phyloP scores from a whole-genome alignment of 1,140 invertebrate species.

The Drosophila busckii region DNA sequence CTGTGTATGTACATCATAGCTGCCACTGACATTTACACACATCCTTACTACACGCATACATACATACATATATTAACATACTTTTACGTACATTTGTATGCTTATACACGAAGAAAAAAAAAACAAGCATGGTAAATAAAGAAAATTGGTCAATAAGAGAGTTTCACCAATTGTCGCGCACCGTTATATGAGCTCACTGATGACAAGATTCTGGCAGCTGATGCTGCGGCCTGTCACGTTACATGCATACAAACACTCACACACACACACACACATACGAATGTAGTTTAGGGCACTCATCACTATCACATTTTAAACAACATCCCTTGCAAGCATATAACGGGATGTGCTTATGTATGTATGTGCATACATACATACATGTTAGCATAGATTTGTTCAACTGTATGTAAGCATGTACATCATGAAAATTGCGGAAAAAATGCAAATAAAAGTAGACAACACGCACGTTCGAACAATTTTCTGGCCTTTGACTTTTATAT shows the following conservation, averaged over 20 bases:
- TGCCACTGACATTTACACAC: too few relatives aligned
- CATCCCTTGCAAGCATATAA: constrained; percentile 22
- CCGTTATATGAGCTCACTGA: constrained; percentile 44
- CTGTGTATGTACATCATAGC: too few relatives aligned
- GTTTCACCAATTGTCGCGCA: constrained; percentile 35
- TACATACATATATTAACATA: not conserved
- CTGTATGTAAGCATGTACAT: too few relatives aligned
- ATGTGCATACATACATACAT: constrained; percentile 15
- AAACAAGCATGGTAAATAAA: too few relatives aligned
- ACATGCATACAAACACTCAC: constrained; percentile 3
- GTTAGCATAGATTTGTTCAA: too few relatives aligned
- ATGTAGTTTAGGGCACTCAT: constrained; percentile 17
- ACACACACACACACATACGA: not conserved
- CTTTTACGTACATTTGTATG: not conserved
- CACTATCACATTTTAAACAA: constrained; percentile 30
- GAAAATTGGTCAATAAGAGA: constrained; percentile 14
- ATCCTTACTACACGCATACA: too few relatives aligned
- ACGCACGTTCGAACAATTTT: too few relatives aligned
- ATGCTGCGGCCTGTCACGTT: constrained; percentile 37
- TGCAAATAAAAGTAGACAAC: too few relatives aligned
- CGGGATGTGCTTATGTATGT: not conserved
- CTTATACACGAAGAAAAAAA: too few relatives aligned
- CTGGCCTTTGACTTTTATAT: too few relatives aligned
- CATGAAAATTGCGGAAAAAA: too few relatives aligned
- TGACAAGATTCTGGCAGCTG: constrained; percentile 35